Conservation (phyloP, 2,113 vertebrate genomes). For the Cyphomyrus discorhynchus region DNA sequence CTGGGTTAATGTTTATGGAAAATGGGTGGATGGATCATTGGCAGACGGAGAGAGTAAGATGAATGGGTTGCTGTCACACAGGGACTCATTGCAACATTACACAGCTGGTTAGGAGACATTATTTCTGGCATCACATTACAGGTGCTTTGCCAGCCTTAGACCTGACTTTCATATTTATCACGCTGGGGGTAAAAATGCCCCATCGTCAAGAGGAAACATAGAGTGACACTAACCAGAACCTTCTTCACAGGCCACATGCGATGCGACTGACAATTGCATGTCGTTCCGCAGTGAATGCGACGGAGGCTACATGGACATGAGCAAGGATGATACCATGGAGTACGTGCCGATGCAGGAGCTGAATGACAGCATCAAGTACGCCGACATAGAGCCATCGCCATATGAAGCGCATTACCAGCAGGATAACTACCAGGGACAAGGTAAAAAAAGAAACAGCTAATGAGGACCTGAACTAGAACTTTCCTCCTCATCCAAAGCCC, state of each 20-base stretch:
- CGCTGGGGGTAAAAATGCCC: neutral
- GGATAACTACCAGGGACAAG: conserved; percentile 75
- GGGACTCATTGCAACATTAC: neutral
- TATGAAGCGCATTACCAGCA: conserved; percentile 83
- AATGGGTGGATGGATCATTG: neutral
- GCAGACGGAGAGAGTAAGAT: neutral
- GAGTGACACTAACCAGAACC: neutral
- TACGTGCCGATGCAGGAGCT: conserved; percentile 92
- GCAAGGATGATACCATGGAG: conserved; percentile 79
- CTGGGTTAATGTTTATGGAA: neutral
- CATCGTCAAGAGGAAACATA: neutral
- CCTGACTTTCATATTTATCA: neutral
- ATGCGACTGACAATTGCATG: conserved; percentile 41
- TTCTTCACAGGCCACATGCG: neutral
- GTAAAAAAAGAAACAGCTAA: conserved; percentile 31
- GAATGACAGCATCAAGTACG: conserved; percentile 80
- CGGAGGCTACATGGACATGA: conserved; percentile 98
- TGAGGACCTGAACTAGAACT: neutral
- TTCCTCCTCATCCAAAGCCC: neutral
- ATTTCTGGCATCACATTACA: neutral
- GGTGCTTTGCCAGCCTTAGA: neutral
- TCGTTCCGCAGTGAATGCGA: conserved; percentile 82
- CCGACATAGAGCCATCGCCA: conserved; percentile 81
- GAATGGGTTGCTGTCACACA: neutral
- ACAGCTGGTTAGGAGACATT: neutral